Evolutionary conservation across 2,797 vertebrate genomes (phyloP), one percentile per base, ranked within the genome.

Genomic region (Spinibarbus caldwelli): DNA sequence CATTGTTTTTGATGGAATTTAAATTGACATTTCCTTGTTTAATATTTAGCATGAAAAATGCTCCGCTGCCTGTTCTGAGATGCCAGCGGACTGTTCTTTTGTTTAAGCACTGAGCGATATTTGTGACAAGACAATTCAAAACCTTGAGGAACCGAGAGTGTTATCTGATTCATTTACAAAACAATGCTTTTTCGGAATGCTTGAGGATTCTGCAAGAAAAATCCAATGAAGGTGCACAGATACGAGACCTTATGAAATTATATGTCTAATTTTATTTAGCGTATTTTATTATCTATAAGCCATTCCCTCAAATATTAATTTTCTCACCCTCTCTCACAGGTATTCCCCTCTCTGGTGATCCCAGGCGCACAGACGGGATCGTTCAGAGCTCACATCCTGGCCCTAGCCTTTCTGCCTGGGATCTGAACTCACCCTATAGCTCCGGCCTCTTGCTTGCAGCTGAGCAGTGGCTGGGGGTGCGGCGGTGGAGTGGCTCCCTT

Each of bases 371-470:
- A 73, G 90, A 87, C 49, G 85, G 90, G 90, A 92, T 89, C 80
- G 86, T 88, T 90, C 86, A 89, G 91, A 93, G 93, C 93, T 94
- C 92, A 92, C 89, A 91, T 94, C 91, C 91, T 91, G 92, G 91
- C 90, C 90, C 92, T 90, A 85, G 90, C 82, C 88, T 89, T 87
- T 87, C 75, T 85, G 87, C 91, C 91, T 93, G 92, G 91, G 91
- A 94, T 92, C 92, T 94, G 93, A 92, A 93, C 91, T 93, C 92
- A 91, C 91, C 91, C 91, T 91, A 89, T 89, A 89, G 77, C 89
- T 92, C 90, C 90, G 86, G 89, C 81, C 90, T 89, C 90, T 92
- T 93, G 92, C 92, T 91, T 92, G 92, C 85, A 93, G 93, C 91
- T 91, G 91, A 38, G 87, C 87, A 86, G 92, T 87, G 88, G 89